Evolutionary conservation across 2,797 vertebrate species (phyloP), one percentile per base, ranked within the genome.

Genomic region (Gouania willdenowi): DNA sequence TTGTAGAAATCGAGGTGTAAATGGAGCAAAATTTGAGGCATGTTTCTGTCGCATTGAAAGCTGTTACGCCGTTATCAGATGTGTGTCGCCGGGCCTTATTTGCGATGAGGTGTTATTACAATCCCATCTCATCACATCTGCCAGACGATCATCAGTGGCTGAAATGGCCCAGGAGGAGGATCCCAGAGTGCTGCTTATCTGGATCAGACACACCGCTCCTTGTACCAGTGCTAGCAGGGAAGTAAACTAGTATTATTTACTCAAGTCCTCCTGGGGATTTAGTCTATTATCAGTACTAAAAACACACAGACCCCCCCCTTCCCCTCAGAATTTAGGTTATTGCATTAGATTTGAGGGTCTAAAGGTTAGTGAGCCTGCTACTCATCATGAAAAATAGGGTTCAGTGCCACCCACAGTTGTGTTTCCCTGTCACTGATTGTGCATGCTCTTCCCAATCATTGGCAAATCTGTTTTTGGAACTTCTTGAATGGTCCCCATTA

Each of bases 81-180:
- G 41, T 59, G 26, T 66, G 63, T 77, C 66, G 64, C 71, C 47
- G 43, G 48, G 36, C 42, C 58, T 52, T 72, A 76, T 82, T 72
- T 75, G 61, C 11, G 31, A 51, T 20, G 60, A 76, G 73, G 66
- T 77, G 69, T 77, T 81, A 75, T 80, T 82, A 77, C 44, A 66
- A 68, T 68, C 64, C 59, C 39, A 22, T 52, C 66, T 63, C 70
- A 72, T 81, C 73, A 66, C 65, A 50, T 51, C 75, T 76, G 77
- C 79, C 71, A 81, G 66, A 38, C 48, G 49, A 75, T 58, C 63
- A 66, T 75, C 73, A 70, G 48, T 21, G 22, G 50, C 45, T 4
- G 29, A 37, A 54, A 26, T 20, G 12, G 58, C 66, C 40, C 37
- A 37, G 31, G 42, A 46, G 43, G 36, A 56, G 12, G 53, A 58